Conservation (phyloP, 2,113 vertebrate species). For the Chloroceryle aenea region DNA sequence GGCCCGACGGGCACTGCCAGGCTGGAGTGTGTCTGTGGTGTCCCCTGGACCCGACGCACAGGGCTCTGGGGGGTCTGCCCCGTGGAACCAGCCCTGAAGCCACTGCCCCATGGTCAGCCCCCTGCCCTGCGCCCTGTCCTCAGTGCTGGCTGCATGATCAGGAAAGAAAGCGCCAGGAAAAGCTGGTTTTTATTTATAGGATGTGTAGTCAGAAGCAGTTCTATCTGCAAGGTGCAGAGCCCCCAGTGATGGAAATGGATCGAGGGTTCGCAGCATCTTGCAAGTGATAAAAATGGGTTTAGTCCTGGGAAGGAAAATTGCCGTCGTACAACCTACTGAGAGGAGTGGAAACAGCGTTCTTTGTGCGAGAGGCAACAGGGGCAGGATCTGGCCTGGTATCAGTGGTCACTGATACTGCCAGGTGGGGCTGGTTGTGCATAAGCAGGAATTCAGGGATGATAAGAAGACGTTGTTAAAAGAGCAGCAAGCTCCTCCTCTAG, state of each 20-base stretch:
- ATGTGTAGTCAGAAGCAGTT: not conserved
- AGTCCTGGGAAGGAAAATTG: not conserved
- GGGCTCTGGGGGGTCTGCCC: not conserved
- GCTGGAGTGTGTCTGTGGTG: not conserved
- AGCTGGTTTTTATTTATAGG: not conserved
- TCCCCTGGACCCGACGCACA: rapidly evolving
- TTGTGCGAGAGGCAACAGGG: not conserved
- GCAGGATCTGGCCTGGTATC: not conserved
- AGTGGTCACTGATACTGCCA: not conserved
- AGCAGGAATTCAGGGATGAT: constrained; percentile 12
- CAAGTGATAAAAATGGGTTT: not conserved
- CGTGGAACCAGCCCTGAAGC: rapidly evolving
- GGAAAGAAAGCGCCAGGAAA: not conserved
- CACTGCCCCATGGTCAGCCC: not conserved
- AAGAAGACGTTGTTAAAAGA: not conserved
- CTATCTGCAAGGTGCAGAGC: not conserved
- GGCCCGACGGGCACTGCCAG: rapidly evolving
- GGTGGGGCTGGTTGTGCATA: not conserved
- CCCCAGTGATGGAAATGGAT: not conserved
- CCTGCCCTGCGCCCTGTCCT: not conserved
- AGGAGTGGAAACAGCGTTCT: not conserved
- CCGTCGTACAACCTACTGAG: not conserved
- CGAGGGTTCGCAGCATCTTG: not conserved
- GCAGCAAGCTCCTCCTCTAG: constrained; percentile 42
- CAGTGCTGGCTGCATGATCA: rapidly evolving